These are phyloP conservation scores for Nyctibius grandis DNA, from an alignment of 2,797 vertebrate genomes.

Conservation along the genomic window DNA sequence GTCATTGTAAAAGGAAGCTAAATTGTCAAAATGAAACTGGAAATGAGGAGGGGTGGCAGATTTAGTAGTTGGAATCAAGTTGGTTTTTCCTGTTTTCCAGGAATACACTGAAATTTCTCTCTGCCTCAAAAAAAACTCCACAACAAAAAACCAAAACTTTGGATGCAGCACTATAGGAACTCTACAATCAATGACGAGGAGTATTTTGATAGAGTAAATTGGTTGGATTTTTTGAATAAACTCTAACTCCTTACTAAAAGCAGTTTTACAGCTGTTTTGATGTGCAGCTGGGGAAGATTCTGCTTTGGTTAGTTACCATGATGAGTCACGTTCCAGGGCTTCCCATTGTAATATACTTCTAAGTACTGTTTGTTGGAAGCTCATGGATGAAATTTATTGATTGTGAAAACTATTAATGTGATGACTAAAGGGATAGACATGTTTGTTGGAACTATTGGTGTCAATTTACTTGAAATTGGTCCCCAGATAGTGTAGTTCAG, in stretches of 20 bases:
- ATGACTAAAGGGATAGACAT: not conserved
- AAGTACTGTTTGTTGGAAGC: not conserved
- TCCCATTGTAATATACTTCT: not conserved
- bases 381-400: not conserved
- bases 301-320: not conserved
- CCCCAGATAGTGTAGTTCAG: not conserved
- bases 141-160: not conserved
- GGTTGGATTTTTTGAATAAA: not conserved
- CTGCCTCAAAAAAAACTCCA: not conserved
- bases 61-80: not conserved
- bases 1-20: not conserved
- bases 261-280: slow-evolving; percentile 1
- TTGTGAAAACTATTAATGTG: not conserved
- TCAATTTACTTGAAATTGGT: not conserved
- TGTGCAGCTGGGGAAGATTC: slow-evolving; percentile 25
- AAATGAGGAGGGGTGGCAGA: not conserved
- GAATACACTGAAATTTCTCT: not conserved
- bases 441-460: not conserved
- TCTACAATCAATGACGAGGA: not conserved
- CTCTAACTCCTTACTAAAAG: not conserved
- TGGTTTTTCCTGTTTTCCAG: not conserved
- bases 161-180: not conserved
- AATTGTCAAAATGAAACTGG: not conserved
- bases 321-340: slow-evolving; percentile 8
- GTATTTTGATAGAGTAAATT: not conserved